Percentiles rank a stretch among this genome's conserved stretches.
Evolutionary conservation across 2,888 invertebrate genomes (phyloP).

Genomic region (Sipha maydis): DNA sequence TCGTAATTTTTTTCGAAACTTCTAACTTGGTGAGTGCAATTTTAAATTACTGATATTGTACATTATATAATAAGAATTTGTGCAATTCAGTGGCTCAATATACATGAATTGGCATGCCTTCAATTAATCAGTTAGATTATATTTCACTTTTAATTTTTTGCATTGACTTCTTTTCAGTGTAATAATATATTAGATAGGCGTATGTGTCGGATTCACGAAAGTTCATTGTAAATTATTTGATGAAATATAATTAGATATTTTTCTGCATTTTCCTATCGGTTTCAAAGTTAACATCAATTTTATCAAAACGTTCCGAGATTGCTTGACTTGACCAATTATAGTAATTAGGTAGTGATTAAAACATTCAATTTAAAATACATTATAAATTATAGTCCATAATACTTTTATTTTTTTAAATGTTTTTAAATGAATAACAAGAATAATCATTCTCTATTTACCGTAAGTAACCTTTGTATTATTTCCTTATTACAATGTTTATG

Average conservation of each 20-base stretch:
- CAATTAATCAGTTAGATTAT: too few relatives aligned
- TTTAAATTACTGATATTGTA: too few relatives aligned
- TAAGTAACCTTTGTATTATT: not conserved
- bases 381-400: not conserved
- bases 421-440: not conserved
- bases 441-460: not conserved
- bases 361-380: not conserved
- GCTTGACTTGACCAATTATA: not conserved
- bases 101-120: too few relatives aligned
- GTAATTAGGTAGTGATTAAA: not conserved
- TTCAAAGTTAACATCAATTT: too few relatives aligned
- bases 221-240: not conserved
- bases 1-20: too few relatives aligned
- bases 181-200: too few relatives aligned
- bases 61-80: too few relatives aligned
- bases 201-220: too few relatives aligned
- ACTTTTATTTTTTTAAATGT: not conserved
- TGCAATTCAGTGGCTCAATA: too few relatives aligned
- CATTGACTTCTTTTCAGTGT: not conserved
- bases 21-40: too few relatives aligned
- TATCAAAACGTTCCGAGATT: too few relatives aligned
- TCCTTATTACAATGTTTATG: not conserved
- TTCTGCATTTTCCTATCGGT: not conserved
- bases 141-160: not conserved
- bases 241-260: not conserved